Percentiles rank a stretch among this genome's conserved stretches.
Conservation (phyloP, 2,888 invertebrate species). For the Epicampocera succincta region DNA sequence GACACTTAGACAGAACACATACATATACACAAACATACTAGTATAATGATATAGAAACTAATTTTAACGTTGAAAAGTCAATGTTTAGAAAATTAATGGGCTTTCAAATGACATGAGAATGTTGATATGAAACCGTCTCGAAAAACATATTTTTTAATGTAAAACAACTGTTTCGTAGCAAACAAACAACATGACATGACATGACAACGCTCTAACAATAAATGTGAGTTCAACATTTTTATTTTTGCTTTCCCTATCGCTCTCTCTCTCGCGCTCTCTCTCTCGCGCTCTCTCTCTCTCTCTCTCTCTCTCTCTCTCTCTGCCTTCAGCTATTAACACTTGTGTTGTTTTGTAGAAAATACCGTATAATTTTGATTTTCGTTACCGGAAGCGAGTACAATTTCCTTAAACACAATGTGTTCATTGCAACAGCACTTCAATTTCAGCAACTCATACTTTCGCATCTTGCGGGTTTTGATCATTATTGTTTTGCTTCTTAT, state of each 20-base stretch:
- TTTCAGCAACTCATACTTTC: conserved; percentile 9
- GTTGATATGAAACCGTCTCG: not conserved
- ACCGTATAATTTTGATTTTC: conserved; percentile 1
- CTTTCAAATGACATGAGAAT: too few species aligned
- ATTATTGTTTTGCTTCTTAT: conserved; percentile 1
- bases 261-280: not conserved
- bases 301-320: not conserved
- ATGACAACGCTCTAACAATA: not conserved
- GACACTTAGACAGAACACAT: too few species aligned
- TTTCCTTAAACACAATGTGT: conserved; percentile 18
- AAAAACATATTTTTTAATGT: not conserved
- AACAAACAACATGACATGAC: not conserved
- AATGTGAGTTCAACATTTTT: not conserved
- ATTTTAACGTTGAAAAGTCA: too few species aligned
- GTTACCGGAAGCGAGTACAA: conserved; percentile 36
- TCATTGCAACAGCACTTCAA: not conserved
- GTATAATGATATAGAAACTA: too few species aligned
- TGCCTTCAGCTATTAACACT: conserved; percentile 12
- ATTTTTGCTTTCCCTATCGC: too few species aligned
- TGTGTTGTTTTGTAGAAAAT: conserved; percentile 6
- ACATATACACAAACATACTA: too few species aligned
- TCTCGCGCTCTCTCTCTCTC: not conserved
- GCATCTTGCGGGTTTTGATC: conserved; percentile 36
- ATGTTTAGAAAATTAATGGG: too few species aligned
- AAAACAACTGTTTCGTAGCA: not conserved